A percentile compares a stretch with the other conserved stretches of the same genome.
Evolutionary conservation across 2,888 invertebrate species (phyloP).

Genomic region (Gryllus longicercus): DNA sequence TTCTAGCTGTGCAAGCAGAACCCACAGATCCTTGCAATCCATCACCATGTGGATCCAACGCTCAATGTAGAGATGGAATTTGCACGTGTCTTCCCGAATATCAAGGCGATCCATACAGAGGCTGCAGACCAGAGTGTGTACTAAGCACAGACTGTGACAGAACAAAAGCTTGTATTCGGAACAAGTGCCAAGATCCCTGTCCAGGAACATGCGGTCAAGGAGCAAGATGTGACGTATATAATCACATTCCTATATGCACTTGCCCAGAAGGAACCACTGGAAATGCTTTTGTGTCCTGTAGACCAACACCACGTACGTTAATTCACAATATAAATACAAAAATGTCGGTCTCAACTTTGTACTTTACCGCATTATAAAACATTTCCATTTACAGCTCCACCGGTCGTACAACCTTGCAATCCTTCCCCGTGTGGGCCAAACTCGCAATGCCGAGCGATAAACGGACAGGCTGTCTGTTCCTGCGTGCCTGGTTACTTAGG

Average conservation of each 20-base stretch:
- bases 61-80: conserved; percentile 58
- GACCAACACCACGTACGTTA: conserved; percentile 30
- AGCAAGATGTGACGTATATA: conserved; percentile 69
- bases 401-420: conserved; percentile 60
- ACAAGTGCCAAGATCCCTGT: conserved; percentile 70
- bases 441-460: conserved; percentile 69
- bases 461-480: conserved; percentile 72
- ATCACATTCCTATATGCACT: conserved; percentile 72
- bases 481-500: conserved; percentile 70
- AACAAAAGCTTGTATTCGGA: conserved; percentile 66
- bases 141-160: conserved; percentile 67
- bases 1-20: conserved; percentile 25
- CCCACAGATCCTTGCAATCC: conserved; percentile 60
- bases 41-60: conserved; percentile 50
- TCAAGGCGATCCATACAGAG: conserved; percentile 59
- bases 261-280: conserved; percentile 66
- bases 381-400: conserved; percentile 43
- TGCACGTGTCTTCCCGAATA: conserved; percentile 52
- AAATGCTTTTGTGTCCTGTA: conserved; percentile 61
- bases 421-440: conserved; percentile 72
- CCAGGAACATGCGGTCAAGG: conserved; percentile 70
- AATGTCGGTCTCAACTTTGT: no score
- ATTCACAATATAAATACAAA: not conserved
- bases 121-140: conserved; percentile 75
- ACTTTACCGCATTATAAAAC: no score